phyloP scores from a whole-genome alignment of 2,888 invertebrate species.

The Ichneumon xanthorius region DNA sequence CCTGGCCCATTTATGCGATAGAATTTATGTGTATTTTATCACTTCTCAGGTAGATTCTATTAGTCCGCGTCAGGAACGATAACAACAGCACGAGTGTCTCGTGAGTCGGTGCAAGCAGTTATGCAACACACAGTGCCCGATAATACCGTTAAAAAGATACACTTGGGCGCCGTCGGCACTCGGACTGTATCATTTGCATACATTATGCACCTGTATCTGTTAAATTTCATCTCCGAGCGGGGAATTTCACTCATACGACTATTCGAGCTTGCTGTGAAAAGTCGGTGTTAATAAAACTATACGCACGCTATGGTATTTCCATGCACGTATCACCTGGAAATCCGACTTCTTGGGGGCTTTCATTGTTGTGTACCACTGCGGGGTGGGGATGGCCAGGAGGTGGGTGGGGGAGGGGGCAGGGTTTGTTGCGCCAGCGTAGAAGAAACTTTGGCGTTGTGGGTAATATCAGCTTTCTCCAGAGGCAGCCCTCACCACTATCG shows the following conservation, averaged over 20 bases:
- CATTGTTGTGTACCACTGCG: neutral
- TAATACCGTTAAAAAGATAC: slow-evolving; percentile 2
- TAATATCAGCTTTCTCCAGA: slow-evolving; percentile 41
- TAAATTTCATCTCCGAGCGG: neutral
- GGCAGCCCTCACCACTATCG: slow-evolving; percentile 19
- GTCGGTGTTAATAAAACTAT: neutral
- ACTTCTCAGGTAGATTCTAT: neutral
- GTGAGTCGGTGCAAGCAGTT: neutral
- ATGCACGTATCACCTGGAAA: neutral
- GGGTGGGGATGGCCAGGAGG: neutral
- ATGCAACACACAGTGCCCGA: neutral
- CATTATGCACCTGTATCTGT: neutral
- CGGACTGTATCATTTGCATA: neutral
- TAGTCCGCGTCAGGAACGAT: neutral
- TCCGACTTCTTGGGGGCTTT: slow-evolving; percentile 7
- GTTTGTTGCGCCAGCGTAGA: neutral
- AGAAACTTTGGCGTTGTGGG: slow-evolving; percentile 33
- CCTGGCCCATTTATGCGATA: neutral
- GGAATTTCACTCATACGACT: neutral
- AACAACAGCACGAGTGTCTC: neutral
- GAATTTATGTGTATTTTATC: neutral
- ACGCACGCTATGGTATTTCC: neutral
- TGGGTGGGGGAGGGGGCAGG: neutral
- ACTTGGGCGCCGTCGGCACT: neutral
- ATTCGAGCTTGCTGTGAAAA: neutral